Evolutionary conservation across 2,797 vertebrate species (phyloP), one percentile per base, ranked within the genome.

Genomic region (Salmo trutta): DNA sequence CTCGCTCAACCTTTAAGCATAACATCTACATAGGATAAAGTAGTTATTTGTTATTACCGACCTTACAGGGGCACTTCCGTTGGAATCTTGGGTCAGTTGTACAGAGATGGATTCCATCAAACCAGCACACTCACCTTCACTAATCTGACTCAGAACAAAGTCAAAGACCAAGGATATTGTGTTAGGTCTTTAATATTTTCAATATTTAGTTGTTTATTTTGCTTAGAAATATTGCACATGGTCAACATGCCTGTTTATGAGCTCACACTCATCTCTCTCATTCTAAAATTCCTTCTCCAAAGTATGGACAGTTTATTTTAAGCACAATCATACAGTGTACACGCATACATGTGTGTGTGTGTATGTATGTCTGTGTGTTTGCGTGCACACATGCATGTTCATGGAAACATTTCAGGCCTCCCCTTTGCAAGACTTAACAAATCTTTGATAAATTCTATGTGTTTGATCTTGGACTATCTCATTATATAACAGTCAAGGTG

Each of bases 171-270:
- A 68, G 51, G 27, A 81, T 59, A 19, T 90, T 94, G 93, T 94
- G 93, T 94, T 94, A 95, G 93, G 90, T 91, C 93, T 95, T 95
- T 95, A 94, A 94, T 94, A 92, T 93, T 93, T 94, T 95, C 91
- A 93, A 93, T 95, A 93, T 93, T 94, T 93, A 90, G 86, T 91
- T 87, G 31, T 41, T 72, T 74, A 91, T 93, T 89, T 94, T 87
- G 90, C 94, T 94, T 95, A 94, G 93, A 95, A 95, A 95, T 95
- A 95, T 95, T 95, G 94, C 94, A 95, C 94, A 95, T 95, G 94
- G 92, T 95, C 94, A 95, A 94, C 93, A 95, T 95, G 94, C 94
- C 93, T 92, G 91, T 90, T 93, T 91, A 91, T 92, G 93, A 94
- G 92, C 92, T 91, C 85, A 91, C 88, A 93, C 93, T 94, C 94